Evolutionary conservation across 2,113 vertebrate genomes (phyloP).

Genomic region (Gnathonemus longibarbis): DNA sequence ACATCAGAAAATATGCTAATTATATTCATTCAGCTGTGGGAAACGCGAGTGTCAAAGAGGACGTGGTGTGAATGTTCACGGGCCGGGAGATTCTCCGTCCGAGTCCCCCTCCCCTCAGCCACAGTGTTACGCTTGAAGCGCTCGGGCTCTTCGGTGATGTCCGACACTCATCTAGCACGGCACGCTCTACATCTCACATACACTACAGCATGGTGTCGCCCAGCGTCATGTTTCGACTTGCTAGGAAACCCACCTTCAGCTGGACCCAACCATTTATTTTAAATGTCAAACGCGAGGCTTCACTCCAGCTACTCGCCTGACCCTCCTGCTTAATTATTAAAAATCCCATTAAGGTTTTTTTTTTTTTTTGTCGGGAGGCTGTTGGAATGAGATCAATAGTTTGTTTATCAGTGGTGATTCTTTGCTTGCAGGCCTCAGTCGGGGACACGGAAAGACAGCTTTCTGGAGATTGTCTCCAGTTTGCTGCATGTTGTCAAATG

Average conservation of each 20-base stretch:
- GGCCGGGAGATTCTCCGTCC: background rate
- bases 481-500: background rate
- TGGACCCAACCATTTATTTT: slow-evolving; percentile 10
- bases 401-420: background rate
- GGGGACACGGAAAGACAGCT: too few species aligned
- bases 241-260: background rate
- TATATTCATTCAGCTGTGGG: background rate
- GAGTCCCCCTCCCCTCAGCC: background rate
- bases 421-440: background rate
- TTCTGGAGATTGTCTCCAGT: background rate
- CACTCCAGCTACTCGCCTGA: background rate
- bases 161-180: background rate
- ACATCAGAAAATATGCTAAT: background rate
- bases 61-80: background rate
- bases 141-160: background rate
- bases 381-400: background rate
- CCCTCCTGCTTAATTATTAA: background rate
- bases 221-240: background rate
- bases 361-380: background rate
- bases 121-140: too few species aligned
- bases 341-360: background rate
- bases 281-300: background rate
- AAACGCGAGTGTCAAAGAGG: background rate
- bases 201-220: too few species aligned
- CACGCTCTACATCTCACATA: background rate